phyloP scores from a whole-genome alignment of 1,140 invertebrate species.

The Parapsyche elsis region DNA sequence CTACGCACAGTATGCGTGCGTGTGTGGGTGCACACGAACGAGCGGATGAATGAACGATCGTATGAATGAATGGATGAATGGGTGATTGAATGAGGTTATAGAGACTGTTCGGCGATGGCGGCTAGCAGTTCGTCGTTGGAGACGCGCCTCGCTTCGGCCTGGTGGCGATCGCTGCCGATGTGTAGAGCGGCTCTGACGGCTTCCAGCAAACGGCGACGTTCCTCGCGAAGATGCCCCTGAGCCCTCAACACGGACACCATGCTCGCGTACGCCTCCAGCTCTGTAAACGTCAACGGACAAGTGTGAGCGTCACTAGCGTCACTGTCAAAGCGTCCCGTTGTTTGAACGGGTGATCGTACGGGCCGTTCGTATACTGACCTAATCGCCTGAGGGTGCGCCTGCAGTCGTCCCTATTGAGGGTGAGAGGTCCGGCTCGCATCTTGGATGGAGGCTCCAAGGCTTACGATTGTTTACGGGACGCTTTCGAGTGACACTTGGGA shows the following conservation, averaged over 20 bases:
- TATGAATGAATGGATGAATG: background rate
- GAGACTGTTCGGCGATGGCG: constrained; percentile 89
- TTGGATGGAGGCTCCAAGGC: constrained; percentile 53
- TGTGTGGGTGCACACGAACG: no score
- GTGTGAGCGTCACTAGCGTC: background rate
- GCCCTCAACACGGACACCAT: constrained; percentile 90
- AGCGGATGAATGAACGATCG: background rate
- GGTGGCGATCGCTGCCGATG: constrained; percentile 89
- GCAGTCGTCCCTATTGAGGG: constrained; percentile 80
- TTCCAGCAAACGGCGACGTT: constrained; percentile 85
- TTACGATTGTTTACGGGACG: constrained; percentile 58
- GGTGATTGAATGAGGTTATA: constrained; percentile 37
- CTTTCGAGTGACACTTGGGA: constrained; percentile 63
- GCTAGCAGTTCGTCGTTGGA: constrained; percentile 90
- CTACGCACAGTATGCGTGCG: no score
- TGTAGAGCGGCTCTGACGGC: constrained; percentile 84
- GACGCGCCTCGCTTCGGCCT: constrained; percentile 88
- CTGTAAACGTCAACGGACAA: constrained; percentile 64
- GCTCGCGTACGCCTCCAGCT: constrained; percentile 90
- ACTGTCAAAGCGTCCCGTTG: background rate
- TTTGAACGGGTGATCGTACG: background rate
- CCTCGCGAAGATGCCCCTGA: constrained; percentile 86
- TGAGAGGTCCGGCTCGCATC: constrained; percentile 66
- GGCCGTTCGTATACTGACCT: constrained; percentile 67
- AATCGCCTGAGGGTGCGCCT: constrained; percentile 85